These are phyloP conservation scores for Sisyra nigra DNA, from an alignment of 2,888 invertebrate genomes.

Conservation along the genomic window DNA sequence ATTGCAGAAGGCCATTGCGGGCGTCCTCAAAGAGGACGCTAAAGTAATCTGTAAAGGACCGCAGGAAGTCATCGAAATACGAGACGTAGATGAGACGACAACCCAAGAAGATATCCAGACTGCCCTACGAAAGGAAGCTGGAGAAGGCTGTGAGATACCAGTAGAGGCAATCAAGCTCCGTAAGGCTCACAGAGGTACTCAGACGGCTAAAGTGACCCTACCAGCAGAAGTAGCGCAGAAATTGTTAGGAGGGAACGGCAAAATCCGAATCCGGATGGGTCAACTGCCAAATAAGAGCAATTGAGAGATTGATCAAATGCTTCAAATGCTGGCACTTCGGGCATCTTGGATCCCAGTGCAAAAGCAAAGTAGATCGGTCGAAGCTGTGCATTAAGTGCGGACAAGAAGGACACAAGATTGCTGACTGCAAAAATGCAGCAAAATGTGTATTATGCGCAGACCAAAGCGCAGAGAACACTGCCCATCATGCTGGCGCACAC, in stretches of 20 bases:
- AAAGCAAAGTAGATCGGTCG: background rate
- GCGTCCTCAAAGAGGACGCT: conserved; percentile 7
- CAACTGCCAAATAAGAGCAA: background rate
- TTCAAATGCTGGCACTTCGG: conserved; percentile 1
- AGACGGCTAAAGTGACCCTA: background rate
- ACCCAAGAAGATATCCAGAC: conserved; percentile 6
- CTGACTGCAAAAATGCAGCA: background rate
- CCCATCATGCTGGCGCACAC: conserved; percentile 9
- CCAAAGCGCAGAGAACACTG: background rate
- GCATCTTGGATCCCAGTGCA: background rate
- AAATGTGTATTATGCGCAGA: background rate
- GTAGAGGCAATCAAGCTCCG: background rate
- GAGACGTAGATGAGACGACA: conserved; percentile 11
- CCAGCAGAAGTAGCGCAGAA: background rate
- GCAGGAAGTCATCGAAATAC: conserved; percentile 10
- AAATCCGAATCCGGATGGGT: conserved; percentile 7
- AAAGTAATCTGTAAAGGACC: conserved; percentile 9
- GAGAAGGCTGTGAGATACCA: background rate
- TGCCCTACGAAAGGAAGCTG: background rate
- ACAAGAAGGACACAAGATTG: background rate
- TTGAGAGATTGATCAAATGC: background rate
- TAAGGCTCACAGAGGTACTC: background rate
- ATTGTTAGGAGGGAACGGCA: conserved; percentile 3
- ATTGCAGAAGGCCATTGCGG: conserved; percentile 4
- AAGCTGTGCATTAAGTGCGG: background rate